A percentile compares a stretch with the other conserved stretches of the same genome.
Evolutionary conservation across 2,888 invertebrate species (phyloP).

Genomic region (Tachina grossa): DNA sequence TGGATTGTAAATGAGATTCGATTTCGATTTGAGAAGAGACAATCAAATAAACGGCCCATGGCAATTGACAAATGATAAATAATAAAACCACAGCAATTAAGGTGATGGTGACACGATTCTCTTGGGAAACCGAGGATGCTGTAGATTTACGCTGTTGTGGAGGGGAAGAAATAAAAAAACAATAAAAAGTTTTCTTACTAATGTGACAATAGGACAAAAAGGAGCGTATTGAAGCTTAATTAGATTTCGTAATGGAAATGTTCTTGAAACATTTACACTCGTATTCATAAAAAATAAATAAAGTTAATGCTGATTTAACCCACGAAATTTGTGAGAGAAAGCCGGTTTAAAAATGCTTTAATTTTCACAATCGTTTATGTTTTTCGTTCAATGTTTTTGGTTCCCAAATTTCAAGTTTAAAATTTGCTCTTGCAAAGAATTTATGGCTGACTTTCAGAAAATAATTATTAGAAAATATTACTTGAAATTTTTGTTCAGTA

Average conservation of each 20-base stretch:
- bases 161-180: conserved; percentile 47
- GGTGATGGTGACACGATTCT: conserved; percentile 89
- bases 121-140: conserved; percentile 84
- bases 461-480: too few relatives aligned
- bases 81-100: conserved; percentile 89
- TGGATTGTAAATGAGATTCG: conserved; percentile 77
- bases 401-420: too few relatives aligned
- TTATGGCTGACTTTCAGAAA: too few relatives aligned
- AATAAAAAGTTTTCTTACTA: not conserved
- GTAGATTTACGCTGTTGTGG: conserved; percentile 80
- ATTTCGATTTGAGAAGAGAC: conserved; percentile 73
- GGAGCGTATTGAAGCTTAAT: not conserved
- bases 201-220: not conserved
- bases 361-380: too few relatives aligned
- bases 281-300: too few relatives aligned
- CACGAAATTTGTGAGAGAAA: too few relatives aligned
- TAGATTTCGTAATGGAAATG: not conserved
- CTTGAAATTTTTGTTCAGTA: too few relatives aligned
- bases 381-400: too few relatives aligned
- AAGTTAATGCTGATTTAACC: too few relatives aligned
- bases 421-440: too few relatives aligned
- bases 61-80: conserved; percentile 89
- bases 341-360: too few relatives aligned
- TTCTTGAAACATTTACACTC: not conserved
- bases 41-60: conserved; percentile 86